Conservation (phyloP, 2,888 invertebrate genomes). For the Papilio protenor region DNA sequence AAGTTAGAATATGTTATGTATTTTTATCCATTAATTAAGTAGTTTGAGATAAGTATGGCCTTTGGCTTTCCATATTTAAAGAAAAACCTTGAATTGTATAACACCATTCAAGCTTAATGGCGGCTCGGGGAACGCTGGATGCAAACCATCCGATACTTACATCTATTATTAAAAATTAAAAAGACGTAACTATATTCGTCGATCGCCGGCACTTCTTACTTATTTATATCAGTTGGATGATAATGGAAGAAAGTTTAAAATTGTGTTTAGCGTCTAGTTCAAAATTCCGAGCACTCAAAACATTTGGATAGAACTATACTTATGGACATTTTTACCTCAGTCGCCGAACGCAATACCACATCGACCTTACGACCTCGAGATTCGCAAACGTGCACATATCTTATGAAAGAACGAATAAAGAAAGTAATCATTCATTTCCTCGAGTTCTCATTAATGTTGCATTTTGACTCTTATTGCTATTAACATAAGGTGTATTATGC, state of each 20-base stretch:
- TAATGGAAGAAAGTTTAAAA: neutral
- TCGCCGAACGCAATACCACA: neutral
- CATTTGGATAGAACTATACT: neutral
- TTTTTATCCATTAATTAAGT: conserved; percentile 8
- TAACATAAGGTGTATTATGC: rapidly evolving
- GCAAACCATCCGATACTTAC: too few species aligned
- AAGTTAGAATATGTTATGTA: neutral
- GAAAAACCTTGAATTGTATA: conserved; percentile 1
- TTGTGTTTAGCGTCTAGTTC: neutral
- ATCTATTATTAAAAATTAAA: too few species aligned
- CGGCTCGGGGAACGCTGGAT: neutral
- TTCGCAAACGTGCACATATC: conserved; percentile 23
- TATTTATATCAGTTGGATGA: too few species aligned
- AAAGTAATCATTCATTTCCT: conserved; percentile 29
- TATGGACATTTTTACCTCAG: conserved; percentile 4
- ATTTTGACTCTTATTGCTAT: conserved; percentile 1
- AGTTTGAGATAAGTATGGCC: conserved; percentile 11
- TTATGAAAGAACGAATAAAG: conserved; percentile 25
- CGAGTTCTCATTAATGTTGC: neutral
- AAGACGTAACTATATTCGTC: too few species aligned
- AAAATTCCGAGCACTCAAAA: neutral
- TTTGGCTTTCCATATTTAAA: conserved; percentile 7
- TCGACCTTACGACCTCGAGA: conserved; percentile 28
- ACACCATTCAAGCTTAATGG: neutral
- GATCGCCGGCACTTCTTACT: too few species aligned